Percentiles rank a stretch among this genome's conserved stretches.
Evolutionary conservation across 1,140 invertebrate genomes (phyloP).

Genomic region (Cotesia typhae): DNA sequence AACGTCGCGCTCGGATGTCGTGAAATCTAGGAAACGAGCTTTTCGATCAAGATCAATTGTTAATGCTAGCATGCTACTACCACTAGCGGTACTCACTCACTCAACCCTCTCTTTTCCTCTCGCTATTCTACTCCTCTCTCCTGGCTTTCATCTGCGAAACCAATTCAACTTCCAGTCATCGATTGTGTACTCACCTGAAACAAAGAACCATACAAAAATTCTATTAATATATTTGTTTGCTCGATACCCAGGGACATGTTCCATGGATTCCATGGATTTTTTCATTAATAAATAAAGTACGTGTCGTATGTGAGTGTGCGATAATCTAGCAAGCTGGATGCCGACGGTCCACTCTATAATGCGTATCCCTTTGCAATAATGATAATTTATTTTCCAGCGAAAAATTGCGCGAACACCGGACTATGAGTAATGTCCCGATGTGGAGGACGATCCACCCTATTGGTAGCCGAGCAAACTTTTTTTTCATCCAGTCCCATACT

Average conservation of each 20-base stretch:
- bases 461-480: conserved; percentile 33
- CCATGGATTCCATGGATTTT: not conserved
- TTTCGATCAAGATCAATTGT: conserved; percentile 65
- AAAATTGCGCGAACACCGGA: conserved; percentile 62
- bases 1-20: conserved; percentile 9
- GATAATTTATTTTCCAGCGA: conserved; percentile 65
- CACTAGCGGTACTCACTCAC: conserved; percentile 50
- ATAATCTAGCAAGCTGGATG: conserved; percentile 54
- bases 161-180: no score
- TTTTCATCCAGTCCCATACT: not conserved
- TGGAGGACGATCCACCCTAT: conserved; percentile 45
- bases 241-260: not conserved
- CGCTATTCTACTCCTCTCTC: not conserved
- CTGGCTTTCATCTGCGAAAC: not conserved
- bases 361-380: conserved; percentile 61
- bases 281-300: not conserved
- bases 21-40: conserved; percentile 62
- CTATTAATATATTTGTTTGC: not conserved
- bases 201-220: conserved; percentile 24
- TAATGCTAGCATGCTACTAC: conserved; percentile 45
- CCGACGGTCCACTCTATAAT: conserved; percentile 54
- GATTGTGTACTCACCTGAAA: conserved; percentile 36
- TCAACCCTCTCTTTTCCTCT: not conserved
- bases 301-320: conserved; percentile 30
- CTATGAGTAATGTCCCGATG: conserved; percentile 62